Conservation (phyloP, 2,113 vertebrate genomes). For the Lasiurus borealis region DNA sequence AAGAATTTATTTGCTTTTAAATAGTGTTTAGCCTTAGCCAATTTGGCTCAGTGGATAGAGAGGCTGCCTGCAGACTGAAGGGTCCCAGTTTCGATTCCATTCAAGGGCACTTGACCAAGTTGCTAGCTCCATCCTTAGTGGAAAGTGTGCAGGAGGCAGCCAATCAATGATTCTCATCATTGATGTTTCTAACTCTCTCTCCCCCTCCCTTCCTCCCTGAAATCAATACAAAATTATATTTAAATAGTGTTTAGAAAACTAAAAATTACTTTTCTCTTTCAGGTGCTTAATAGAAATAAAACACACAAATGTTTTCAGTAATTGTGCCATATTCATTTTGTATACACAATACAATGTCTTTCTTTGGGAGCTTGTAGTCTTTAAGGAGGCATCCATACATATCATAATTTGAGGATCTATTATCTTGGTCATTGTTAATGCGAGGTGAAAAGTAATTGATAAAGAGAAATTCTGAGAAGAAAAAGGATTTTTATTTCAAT, state of each 20-base stretch:
- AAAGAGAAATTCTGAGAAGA: conserved; percentile 4
- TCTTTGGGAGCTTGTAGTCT: neutral
- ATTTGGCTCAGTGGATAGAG: no score
- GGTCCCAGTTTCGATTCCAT: no score
- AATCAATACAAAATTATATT: neutral
- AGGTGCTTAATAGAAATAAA: neutral
- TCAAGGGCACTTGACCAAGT: no score
- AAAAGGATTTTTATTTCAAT: neutral
- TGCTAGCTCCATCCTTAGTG: no score
- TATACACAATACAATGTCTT: neutral
- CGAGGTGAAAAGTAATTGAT: conserved; percentile 5
- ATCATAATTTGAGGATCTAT: conserved; percentile 10
- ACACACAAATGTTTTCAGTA: neutral
- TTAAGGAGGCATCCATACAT: neutral
- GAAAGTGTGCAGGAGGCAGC: no score
- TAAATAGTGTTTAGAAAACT: conserved; percentile 40
- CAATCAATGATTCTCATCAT: no score
- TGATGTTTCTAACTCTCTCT: no score
- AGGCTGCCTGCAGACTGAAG: no score
- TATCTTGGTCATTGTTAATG: conserved; percentile 18
- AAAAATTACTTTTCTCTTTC: conserved; percentile 51
- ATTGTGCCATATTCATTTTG: neutral
- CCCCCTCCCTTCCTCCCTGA: no score
- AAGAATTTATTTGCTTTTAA: conserved; percentile 55
- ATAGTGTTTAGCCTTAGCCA: neutral